Percentiles rank a stretch among this genome's conserved stretches.
Conservation (phyloP, 2,113 vertebrate species). For the Speoplatyrhinus poulsoni region DNA sequence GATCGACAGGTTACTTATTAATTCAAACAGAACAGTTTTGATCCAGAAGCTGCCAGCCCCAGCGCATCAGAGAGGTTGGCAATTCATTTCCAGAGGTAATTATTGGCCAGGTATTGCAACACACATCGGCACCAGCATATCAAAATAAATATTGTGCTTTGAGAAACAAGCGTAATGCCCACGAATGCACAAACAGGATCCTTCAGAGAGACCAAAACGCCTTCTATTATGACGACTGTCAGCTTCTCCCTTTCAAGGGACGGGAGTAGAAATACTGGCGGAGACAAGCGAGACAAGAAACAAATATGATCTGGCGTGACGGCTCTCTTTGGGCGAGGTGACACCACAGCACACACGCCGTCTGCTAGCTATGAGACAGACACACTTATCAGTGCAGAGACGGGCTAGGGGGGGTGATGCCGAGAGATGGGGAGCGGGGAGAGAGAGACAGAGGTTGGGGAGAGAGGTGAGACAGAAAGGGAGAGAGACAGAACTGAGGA, state of each 20-base stretch:
- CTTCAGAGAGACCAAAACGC: conserved; percentile 1
- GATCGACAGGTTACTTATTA: no score
- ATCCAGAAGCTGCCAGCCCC: no score
- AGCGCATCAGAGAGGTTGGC: no score
- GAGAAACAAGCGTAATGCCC: neutral
- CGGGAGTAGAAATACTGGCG: conserved; percentile 1
- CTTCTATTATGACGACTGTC: conserved; percentile 25
- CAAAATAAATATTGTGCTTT: neutral
- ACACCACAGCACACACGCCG: conserved; percentile 47
- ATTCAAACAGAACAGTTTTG: no score
- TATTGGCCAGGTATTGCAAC: no score
- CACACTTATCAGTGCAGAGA: conserved; percentile 8
- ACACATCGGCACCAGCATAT: neutral
- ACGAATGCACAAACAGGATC: neutral
- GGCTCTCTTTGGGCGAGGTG: conserved; percentile 51
- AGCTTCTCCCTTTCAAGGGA: conserved; percentile 23
- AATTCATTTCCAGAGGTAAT: no score
- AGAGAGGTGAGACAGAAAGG: conserved; percentile 10
- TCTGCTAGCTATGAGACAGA: conserved; percentile 26
- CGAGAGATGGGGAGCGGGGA: conserved; percentile 10
- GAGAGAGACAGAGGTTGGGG: neutral
- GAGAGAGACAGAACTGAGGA: neutral
- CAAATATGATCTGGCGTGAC: conserved; percentile 34
- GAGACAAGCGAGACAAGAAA: conserved; percentile 13
- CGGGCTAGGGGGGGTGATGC: no score